phyloP scores from a whole-genome alignment of 2,113 vertebrate genomes.

The Apteryx mantelli region DNA sequence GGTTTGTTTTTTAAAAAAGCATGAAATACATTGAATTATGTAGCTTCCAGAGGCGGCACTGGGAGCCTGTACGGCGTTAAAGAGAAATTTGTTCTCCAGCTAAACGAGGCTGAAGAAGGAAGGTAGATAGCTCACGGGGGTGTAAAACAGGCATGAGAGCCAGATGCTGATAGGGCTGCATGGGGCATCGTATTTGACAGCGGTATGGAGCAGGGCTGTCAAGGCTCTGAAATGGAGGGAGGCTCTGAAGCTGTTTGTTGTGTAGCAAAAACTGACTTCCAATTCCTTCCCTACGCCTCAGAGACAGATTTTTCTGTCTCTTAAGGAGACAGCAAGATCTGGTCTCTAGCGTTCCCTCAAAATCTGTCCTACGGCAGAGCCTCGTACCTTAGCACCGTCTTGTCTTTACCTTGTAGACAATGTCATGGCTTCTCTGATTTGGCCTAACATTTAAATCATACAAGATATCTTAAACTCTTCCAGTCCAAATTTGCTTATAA shows the following conservation, averaged over 20 bases:
- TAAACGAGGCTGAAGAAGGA: not conserved
- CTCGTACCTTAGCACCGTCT: not conserved
- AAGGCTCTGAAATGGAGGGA: not conserved
- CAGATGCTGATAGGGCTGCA: not conserved
- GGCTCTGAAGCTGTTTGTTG: not conserved
- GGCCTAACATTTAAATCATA: not conserved
- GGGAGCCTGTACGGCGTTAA: rapidly evolving
- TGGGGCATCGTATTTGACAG: not conserved
- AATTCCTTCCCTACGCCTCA: not conserved
- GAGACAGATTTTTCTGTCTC: not conserved
- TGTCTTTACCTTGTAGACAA: not conserved
- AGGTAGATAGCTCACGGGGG: not conserved
- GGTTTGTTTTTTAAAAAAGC: not conserved
- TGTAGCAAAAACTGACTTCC: not conserved
- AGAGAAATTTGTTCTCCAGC: too few relatives aligned
- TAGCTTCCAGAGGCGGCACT: not conserved
- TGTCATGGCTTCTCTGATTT: not conserved
- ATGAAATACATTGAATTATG: not conserved
- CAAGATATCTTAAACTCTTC: not conserved
- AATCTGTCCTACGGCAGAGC: not conserved
- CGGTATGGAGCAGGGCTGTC: not conserved
- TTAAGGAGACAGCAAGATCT: not conserved
- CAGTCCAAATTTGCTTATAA: not conserved
- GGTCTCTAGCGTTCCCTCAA: too few relatives aligned
- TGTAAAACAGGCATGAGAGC: not conserved